A percentile compares a stretch with the other conserved stretches of the same genome.
Conservation (phyloP, 2,797 vertebrate genomes). For the Hybognathus amarus region DNA sequence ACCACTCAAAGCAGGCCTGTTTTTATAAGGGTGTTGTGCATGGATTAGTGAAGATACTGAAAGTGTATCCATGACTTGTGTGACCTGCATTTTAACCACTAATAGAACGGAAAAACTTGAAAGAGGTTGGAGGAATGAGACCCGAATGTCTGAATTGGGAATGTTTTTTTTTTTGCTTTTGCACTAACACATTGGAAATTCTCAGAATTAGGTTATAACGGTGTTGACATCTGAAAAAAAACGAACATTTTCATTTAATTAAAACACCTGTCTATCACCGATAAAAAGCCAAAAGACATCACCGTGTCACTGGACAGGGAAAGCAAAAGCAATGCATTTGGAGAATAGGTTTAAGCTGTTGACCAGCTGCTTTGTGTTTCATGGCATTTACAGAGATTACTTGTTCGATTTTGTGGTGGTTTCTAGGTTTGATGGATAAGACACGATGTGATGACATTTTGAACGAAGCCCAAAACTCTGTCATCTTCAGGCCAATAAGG, state of each 20-base stretch:
- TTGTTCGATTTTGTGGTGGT: conserved; percentile 28
- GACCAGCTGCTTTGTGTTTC: conserved; percentile 40
- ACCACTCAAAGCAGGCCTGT: conserved; percentile 59
- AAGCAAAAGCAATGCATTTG: not conserved
- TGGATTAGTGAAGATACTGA: conserved; percentile 39
- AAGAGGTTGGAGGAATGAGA: conserved; percentile 21
- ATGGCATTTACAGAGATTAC: conserved; percentile 36
- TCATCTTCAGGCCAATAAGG: not conserved
- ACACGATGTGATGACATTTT: conserved; percentile 12
- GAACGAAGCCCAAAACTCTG: not conserved
- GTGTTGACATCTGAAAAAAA: not conserved
- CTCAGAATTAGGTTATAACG: not conserved
- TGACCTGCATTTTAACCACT: conserved; percentile 41
- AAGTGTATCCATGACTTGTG: conserved; percentile 41
- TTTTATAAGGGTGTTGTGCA: conserved; percentile 52
- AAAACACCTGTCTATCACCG: not conserved
- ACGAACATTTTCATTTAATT: not conserved
- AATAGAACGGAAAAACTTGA: conserved; percentile 38
- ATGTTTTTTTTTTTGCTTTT: not conserved
- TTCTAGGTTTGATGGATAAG: conserved; percentile 15
- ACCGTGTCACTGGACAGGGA: not conserved
- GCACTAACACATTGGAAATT: not conserved
- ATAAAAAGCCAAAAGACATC: not conserved
- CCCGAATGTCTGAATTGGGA: not conserved
- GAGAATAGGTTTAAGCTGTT: not conserved